phyloP scores from a whole-genome alignment of 2,113 vertebrate genomes.

The Falcunculus frontatus region DNA sequence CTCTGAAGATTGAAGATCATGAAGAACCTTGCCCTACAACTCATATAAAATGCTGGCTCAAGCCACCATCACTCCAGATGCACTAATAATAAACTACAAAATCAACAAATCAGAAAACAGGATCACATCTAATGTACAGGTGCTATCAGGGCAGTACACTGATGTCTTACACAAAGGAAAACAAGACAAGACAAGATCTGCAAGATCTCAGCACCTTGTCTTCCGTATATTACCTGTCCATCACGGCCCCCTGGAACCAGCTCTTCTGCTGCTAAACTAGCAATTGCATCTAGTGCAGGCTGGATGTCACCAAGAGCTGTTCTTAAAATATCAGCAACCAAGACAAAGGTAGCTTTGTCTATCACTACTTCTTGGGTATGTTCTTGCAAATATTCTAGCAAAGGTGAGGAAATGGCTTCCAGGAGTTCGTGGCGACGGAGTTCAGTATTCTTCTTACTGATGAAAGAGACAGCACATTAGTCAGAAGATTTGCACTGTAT shows the following conservation, averaged over 20 bases:
- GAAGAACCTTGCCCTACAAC: neutral
- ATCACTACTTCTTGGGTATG: constrained; percentile 79
- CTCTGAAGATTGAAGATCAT: neutral
- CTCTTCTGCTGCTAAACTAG: constrained; percentile 79
- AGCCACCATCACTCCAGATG: neutral
- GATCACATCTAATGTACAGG: accelerated
- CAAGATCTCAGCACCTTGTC: neutral
- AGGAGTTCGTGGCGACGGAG: constrained; percentile 83
- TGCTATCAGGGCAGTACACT: neutral
- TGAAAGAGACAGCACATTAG: neutral
- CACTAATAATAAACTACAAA: neutral
- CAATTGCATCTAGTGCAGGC: constrained; percentile 85
- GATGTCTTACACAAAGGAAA: neutral
- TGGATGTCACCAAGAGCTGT: constrained; percentile 79
- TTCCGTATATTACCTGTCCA: constrained; percentile 67
- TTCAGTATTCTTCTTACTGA: constrained; percentile 86
- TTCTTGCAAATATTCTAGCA: constrained; percentile 80
- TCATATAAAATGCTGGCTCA: neutral
- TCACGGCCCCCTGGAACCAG: constrained; percentile 81
- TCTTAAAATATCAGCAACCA: constrained; percentile 83
- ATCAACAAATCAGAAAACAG: neutral
- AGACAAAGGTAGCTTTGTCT: constrained; percentile 82
- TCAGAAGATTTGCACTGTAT: neutral
- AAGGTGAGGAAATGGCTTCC: constrained; percentile 81
- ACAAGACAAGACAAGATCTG: neutral